Percentiles rank a stretch among this genome's conserved stretches.
phyloP scores from a whole-genome alignment of 2,888 invertebrate genomes.

The Parnassius apollo region DNA sequence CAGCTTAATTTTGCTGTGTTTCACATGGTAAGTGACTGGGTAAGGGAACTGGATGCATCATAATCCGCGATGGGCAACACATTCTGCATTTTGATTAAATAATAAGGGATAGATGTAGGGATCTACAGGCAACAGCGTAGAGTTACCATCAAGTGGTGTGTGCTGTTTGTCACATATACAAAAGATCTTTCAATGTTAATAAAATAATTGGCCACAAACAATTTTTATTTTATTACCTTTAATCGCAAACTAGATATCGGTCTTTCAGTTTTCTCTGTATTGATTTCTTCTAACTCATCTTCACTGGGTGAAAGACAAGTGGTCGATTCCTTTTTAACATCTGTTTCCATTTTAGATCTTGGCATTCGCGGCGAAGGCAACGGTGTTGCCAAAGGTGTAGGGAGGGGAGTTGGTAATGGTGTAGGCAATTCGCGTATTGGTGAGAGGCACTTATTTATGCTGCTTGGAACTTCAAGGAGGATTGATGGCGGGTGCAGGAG shows the following conservation, averaged over 20 bases:
- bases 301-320: conserved; percentile 66
- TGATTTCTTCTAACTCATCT: conserved; percentile 71
- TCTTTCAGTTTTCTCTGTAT: conserved; percentile 56
- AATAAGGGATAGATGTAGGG: no score
- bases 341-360: conserved; percentile 59
- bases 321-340: conserved; percentile 53
- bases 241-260: conserved; percentile 59
- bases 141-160: no score
- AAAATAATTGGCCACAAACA: background rate
- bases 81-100: no score
- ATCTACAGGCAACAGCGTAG: no score
- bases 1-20: no score
- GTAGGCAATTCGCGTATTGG: conserved; percentile 90
- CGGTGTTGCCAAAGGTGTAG: conserved; percentile 85
- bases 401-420: conserved; percentile 83
- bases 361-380: conserved; percentile 75
- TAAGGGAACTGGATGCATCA: no score
- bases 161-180: no score
- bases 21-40: no score
- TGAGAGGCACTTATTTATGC: conserved; percentile 88
- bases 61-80: no score
- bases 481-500: conserved; percentile 87
- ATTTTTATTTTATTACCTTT: conserved; percentile 46
- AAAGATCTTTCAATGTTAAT: background rate
- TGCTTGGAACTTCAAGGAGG: conserved; percentile 87